Percentiles rank a stretch among this genome's conserved stretches.
Evolutionary conservation across 2,888 invertebrate species (phyloP).

Genomic region (Ceraclea dissimilis): DNA sequence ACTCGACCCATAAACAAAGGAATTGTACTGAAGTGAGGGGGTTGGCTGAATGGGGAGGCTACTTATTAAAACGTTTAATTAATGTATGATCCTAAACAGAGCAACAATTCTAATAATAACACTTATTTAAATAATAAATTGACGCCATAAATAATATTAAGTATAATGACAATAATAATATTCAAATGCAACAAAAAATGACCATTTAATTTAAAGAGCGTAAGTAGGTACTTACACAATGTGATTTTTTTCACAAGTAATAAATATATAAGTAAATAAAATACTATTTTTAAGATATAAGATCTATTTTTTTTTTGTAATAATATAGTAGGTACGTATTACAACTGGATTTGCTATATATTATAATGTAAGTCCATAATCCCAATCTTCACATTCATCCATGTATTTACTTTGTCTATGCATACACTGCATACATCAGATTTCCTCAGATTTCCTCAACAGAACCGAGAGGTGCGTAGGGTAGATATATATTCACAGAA

Average conservation of each 20-base stretch:
- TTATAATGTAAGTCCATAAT: too few species aligned
- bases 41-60: not conserved
- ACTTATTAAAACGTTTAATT: constrained; percentile 1
- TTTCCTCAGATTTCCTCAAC: too few species aligned
- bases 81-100: not conserved
- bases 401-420: too few species aligned
- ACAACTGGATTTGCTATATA: too few species aligned
- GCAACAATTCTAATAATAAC: not conserved
- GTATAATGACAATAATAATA: not conserved
- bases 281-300: too few species aligned
- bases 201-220: not conserved
- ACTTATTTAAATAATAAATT: not conserved
- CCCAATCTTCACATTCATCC: too few species aligned
- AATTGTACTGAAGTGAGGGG: not conserved
- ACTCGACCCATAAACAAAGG: not conserved
- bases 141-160: not conserved
- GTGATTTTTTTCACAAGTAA: not conserved
- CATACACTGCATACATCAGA: too few species aligned
- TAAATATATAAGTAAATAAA: too few species aligned
- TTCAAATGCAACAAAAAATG: not conserved
- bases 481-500: too few species aligned
- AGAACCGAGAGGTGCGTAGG: too few species aligned
- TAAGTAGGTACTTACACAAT: not conserved
- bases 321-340: too few species aligned
- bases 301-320: not conserved